Evolutionary conservation across 2,888 invertebrate genomes (phyloP), one percentile per base, ranked within the genome.

Genomic region (Aphodius sticticus): DNA sequence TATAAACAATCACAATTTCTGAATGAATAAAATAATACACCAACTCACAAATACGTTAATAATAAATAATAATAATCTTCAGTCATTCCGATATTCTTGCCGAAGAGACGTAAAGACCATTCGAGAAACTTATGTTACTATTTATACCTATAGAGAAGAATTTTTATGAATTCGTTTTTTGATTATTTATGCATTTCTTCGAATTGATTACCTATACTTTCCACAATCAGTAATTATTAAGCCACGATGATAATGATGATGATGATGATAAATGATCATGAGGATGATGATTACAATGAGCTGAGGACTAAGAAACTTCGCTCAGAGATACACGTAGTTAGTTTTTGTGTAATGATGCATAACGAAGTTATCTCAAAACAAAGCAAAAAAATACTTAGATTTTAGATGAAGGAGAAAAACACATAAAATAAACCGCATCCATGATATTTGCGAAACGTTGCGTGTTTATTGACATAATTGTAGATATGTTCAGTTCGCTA

Each of bases 1-100:
- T 37, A 37, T 74, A 37, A 74, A 74, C 74, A 74, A 74, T 74
- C 74, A 74, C 37, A 53, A 53, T 35, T 35, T 74, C 35, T 16
- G 16, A 16, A 71, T 71, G 36, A 74, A 26, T 71, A 74, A 74
- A 12, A 74, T 12, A 74, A 74, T 36, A 74, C 36, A 35, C 35
- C 74, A 74, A 53, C 53, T 9, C 53, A 53, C 53, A 53, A 53
- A 12, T 53, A 53, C 53, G 53, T 53, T 53, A 53, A 9, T 53
- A 53, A 53, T 53, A 53, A 53, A 53, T 53, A 53, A 53, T 53
- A 53, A 53, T 53, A 53, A 53, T 53, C 53, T 53, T 53, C 53
- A 53, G 53, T 53, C 53, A 53, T 53, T 53, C 53, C 53, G 53
- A 53, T 53, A 53, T 53, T 53, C 53, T 53, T 53, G 53, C 53